Conservation (phyloP, 2,888 invertebrate species). For the Oxycera nigricornis region DNA sequence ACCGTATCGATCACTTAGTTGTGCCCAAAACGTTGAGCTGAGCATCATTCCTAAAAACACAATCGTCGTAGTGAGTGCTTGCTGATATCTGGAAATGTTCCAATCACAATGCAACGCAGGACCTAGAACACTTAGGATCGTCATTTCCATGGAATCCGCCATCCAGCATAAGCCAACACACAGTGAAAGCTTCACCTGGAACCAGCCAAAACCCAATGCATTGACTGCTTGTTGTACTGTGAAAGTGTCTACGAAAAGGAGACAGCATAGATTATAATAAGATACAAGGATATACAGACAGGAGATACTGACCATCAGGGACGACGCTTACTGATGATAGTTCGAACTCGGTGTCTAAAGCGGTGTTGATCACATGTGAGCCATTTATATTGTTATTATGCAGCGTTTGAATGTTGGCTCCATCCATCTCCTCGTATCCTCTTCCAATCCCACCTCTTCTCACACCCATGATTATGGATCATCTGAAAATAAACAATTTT, state of each 20-base stretch:
- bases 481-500: slow-evolving; percentile 9
- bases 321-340: slow-evolving; percentile 72
- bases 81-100: slow-evolving; percentile 86
- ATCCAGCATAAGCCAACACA: slow-evolving; percentile 92
- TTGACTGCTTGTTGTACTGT: slow-evolving; percentile 88
- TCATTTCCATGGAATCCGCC: slow-evolving; percentile 99
- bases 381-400: slow-evolving; percentile 25
- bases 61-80: slow-evolving; percentile 91
- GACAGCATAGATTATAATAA: neutral
- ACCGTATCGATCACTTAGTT: slow-evolving; percentile 91
- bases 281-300: neutral
- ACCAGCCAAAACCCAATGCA: slow-evolving; percentile 86
- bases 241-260: slow-evolving; percentile 72
- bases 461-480: slow-evolving; percentile 49
- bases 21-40: slow-evolving; percentile 95
- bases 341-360: slow-evolving; percentile 65
- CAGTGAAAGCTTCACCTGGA: slow-evolving; percentile 85
- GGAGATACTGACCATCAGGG: slow-evolving; percentile 67
- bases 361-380: slow-evolving; percentile 46
- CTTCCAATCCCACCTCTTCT: slow-evolving; percentile 48
- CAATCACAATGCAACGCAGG: slow-evolving; percentile 95
- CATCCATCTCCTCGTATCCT: slow-evolving; percentile 53
- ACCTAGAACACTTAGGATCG: slow-evolving; percentile 90
- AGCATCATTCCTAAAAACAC: slow-evolving; percentile 98
- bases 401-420: slow-evolving; percentile 48